A percentile compares a stretch with the other conserved stretches of the same genome.
These are phyloP conservation scores for Cryptocephalus moraei DNA, from an alignment of 2,888 invertebrate genomes.

Conservation along the genomic window DNA sequence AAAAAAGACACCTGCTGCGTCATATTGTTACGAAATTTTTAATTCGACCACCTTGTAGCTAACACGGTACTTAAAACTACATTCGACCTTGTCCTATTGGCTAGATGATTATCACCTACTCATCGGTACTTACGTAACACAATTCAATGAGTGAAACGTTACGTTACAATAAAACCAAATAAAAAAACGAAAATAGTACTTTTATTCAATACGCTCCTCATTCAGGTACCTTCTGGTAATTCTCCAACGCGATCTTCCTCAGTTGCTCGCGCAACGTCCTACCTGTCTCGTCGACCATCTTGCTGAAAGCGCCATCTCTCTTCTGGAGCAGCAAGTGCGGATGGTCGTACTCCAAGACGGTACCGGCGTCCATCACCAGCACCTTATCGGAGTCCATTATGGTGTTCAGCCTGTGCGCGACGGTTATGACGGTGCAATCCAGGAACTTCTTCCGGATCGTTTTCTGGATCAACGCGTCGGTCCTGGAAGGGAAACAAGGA, in stretches of 20 bases:
- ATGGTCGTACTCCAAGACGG: conserved; percentile 66
- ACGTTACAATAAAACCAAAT: too few species aligned
- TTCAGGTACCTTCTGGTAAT: too few species aligned
- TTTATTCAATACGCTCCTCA: too few species aligned
- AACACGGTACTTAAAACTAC: too few species aligned
- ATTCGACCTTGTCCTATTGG: too few species aligned
- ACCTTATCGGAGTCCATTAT: conserved; percentile 88
- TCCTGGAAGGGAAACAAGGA: conserved; percentile 30
- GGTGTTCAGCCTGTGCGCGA: conserved; percentile 84
- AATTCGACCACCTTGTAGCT: too few species aligned
- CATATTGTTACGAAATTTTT: too few species aligned
- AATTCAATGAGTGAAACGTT: too few species aligned
- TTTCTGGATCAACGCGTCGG: conserved; percentile 74
- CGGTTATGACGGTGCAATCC: conserved; percentile 79
- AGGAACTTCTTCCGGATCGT: conserved; percentile 73
- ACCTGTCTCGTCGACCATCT: conserved; percentile 59
- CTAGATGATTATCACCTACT: too few species aligned
- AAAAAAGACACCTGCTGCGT: too few species aligned
- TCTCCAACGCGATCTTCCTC: conserved; percentile 30
- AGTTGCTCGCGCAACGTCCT: conserved; percentile 31
- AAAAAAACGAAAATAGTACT: too few species aligned
- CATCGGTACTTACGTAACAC: too few species aligned
- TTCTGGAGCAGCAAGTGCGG: conserved; percentile 56
- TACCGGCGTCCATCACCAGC: conserved; percentile 76
- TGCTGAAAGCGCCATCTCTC: conserved; percentile 48